These are phyloP conservation scores for Uria aalge DNA, from an alignment of 2,113 vertebrate species.

Conservation along the genomic window DNA sequence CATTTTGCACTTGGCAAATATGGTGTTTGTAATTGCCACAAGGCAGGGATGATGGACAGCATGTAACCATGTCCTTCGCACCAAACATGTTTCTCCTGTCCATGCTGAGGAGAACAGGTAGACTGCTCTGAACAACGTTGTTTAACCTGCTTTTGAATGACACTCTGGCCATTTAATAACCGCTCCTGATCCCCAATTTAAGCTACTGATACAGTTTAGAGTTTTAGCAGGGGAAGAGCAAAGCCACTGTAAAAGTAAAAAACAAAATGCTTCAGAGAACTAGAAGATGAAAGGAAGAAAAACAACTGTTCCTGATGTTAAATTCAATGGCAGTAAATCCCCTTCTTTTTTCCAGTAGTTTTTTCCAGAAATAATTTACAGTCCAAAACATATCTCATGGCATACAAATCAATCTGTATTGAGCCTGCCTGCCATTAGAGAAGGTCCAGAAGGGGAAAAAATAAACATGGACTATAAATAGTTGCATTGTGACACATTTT, in stretches of 20 bases:
- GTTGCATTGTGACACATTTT: not conserved
- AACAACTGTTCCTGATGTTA: not conserved
- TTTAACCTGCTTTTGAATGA: not conserved
- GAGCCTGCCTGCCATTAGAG: not conserved
- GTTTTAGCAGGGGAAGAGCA: not conserved
- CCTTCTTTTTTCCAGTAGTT: not conserved
- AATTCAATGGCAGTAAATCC: not conserved
- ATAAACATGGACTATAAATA: not conserved
- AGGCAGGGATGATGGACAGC: not conserved
- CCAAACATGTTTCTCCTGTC: not conserved
- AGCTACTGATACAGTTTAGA: not conserved
- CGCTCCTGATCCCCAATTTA: not conserved
- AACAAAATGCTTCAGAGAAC: not conserved
- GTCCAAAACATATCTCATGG: not conserved
- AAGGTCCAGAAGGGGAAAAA: not conserved
- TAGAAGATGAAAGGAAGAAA: not conserved
- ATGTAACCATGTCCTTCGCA: not conserved
- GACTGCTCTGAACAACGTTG: not conserved
- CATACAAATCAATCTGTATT: not conserved
- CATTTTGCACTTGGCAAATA: not conserved
- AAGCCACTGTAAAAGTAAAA: not conserved
- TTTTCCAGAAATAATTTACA: conserved; percentile 24
- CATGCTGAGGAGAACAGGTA: not conserved
- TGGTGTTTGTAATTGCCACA: not conserved
- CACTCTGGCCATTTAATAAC: not conserved